These are phyloP conservation scores for Ischnura elegans DNA, from an alignment of 2,888 invertebrate species.

Conservation along the genomic window DNA sequence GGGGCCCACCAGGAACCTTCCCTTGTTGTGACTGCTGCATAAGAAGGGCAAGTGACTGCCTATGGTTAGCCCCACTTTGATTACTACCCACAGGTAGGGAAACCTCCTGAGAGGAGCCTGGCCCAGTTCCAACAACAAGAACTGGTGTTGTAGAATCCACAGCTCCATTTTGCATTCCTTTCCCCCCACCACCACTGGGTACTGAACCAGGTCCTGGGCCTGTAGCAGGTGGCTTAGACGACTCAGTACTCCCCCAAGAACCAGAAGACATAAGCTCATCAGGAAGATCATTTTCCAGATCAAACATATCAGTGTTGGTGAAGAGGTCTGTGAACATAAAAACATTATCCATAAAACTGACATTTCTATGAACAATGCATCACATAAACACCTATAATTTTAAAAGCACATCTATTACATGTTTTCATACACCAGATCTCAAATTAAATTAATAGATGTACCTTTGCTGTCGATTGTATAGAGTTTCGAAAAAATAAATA, in stretches of 20 bases:
- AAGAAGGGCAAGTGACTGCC: constrained; percentile 84
- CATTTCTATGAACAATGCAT: not conserved
- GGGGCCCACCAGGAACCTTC: constrained; percentile 68
- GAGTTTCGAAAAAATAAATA: too few species aligned
- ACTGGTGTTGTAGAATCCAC: constrained; percentile 70
- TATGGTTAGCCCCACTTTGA: constrained; percentile 79
- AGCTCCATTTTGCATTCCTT: constrained; percentile 81
- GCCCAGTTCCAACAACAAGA: constrained; percentile 68
- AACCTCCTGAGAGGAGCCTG: constrained; percentile 65
- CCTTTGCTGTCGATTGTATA: too few species aligned
- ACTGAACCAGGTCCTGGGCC: constrained; percentile 87
- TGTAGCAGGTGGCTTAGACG: constrained; percentile 88
- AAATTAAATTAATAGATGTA: too few species aligned
- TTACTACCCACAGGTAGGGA: constrained; percentile 70
- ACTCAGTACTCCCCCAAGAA: constrained; percentile 84
- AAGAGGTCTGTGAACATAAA: constrained; percentile 84
- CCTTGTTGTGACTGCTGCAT: constrained; percentile 80
- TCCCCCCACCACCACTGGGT: constrained; percentile 74
- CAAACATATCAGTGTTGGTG: constrained; percentile 91
- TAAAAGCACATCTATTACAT: too few species aligned
- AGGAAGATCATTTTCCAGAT: constrained; percentile 94
- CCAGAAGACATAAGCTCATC: constrained; percentile 91
- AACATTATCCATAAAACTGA: constrained; percentile 69
- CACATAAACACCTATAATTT: too few species aligned
- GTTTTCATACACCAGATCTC: too few species aligned